Evolutionary conservation across 2,797 vertebrate species (phyloP).

Genomic region (Galagoides demidoff): DNA sequence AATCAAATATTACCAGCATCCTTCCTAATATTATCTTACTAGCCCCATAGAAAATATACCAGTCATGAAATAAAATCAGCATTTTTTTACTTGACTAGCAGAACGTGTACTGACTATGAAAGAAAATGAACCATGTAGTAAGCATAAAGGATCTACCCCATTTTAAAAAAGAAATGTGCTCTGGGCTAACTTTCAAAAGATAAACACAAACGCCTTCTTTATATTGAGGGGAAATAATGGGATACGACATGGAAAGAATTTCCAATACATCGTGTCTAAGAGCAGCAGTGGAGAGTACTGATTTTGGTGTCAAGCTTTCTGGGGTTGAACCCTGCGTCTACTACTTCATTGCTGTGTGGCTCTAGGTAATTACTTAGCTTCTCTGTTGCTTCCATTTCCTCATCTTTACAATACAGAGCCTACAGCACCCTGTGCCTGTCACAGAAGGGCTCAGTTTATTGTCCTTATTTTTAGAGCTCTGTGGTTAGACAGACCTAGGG

Average conservation of each 20-base stretch:
- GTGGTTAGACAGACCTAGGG: neutral
- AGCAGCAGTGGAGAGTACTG: neutral
- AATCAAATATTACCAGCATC: conserved; percentile 34
- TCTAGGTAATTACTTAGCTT: neutral
- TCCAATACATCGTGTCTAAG: neutral
- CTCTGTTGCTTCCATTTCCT: neutral
- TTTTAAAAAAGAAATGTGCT: neutral
- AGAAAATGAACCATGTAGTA: conserved; percentile 27
- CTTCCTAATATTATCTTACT: conserved; percentile 3
- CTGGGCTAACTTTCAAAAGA: conserved; percentile 48
- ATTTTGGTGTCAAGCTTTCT: neutral
- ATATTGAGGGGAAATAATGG: neutral
- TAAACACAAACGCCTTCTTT: neutral
- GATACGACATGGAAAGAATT: neutral
- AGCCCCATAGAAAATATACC: neutral
- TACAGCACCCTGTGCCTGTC: neutral
- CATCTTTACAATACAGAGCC: neutral
- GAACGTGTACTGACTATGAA: neutral
- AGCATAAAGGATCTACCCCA: neutral
- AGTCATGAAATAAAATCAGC: neutral
- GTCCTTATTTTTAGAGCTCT: neutral
- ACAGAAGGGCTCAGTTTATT: neutral
- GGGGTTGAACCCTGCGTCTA: neutral
- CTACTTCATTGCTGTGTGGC: neutral
- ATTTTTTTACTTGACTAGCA: conserved; percentile 15